Base-by-base conservation (phyloP, 1,140 invertebrate species). In the Pachypsylla venusta region DNA sequence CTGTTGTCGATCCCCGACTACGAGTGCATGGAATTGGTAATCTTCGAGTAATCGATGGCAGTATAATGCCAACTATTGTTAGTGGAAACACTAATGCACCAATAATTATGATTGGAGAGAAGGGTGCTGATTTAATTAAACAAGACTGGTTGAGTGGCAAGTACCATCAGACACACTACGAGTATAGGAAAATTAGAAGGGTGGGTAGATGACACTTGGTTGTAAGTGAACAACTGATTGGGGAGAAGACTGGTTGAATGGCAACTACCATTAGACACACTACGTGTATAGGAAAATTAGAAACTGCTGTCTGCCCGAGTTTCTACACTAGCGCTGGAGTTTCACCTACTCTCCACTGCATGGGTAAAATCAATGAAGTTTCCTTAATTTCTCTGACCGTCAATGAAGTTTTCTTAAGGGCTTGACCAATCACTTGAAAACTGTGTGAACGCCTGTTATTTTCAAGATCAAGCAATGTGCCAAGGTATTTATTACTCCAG, bases 101-200 rank as follows among this genome's bases (percentile, higher is more conserved):
- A 2, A 78, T 80, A 4, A 87, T 91, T 39, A 90, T 90, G 87
- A 88, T 92, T 26, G 89, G 77, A 0, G 89, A 92, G 67, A 89
- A 88, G 70, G 87, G 83, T 1, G 77, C 86, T 0, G 87, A 91
- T 73, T 70, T 91, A 63, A 85, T 91, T 57, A 87, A 86, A 70
- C 75, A 79, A 64, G 81, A 84, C 68, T 86, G 83, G 83, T 67
- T 79, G 14, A 60, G 61, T 40, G 55, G 60, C 19, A 53, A 25
- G 27, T 42, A 60, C 42, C n/a, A 53, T 20, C 42, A 58, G 27
- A 39, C 58, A 13, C 39, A 35, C 16, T 40, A 12, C 16, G 35
- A 26, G 19, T 25, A 19, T 24, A 61, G 57, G 42, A 14, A 62
- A 69, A 35, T 78, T 77, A 73, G 78, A 74, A 57, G 79, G 87